These are phyloP conservation scores for Ochotona curzoniae DNA, from an alignment of 2,113 vertebrate genomes.

Conservation along the genomic window DNA sequence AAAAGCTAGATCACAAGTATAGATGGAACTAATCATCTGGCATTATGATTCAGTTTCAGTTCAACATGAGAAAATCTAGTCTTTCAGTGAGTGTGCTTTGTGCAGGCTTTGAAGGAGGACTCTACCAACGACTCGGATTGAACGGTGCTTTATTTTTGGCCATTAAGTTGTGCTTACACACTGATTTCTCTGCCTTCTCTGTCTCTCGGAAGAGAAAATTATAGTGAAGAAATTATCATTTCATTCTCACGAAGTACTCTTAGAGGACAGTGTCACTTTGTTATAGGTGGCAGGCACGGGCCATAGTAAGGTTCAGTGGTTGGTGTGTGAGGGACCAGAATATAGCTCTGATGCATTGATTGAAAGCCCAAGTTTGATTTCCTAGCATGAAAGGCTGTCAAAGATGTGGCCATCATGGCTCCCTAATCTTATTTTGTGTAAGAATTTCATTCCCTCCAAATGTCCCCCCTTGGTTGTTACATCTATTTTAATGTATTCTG, in stretches of 20 bases:
- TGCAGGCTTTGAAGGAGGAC: neutral
- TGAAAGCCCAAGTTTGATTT: neutral
- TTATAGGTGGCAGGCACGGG: neutral
- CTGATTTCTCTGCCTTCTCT: neutral
- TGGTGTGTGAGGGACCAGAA: fast-evolving
- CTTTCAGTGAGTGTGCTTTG: neutral
- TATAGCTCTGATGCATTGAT: neutral
- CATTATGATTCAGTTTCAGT: neutral
- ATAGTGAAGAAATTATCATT: neutral
- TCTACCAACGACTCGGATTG: too few species aligned
- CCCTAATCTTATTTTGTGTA: neutral
- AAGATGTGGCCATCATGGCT: neutral
- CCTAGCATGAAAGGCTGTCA: neutral
- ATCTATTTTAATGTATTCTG: neutral
- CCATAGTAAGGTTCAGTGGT: neutral
- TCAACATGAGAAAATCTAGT: neutral
- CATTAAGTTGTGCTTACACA: neutral
- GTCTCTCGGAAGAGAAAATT: neutral
- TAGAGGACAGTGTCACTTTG: neutral
- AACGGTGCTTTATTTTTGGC: neutral
- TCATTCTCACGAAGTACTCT: neutral
- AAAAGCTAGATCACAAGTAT: neutral
- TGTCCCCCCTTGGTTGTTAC: neutral
- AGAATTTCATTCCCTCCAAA: neutral
- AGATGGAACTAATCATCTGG: constrained; percentile 40